Percentiles rank a stretch among this genome's conserved stretches.
These are phyloP conservation scores for Drosophila niveifrons DNA, from an alignment of 2,888 invertebrate species.

Conservation along the genomic window DNA sequence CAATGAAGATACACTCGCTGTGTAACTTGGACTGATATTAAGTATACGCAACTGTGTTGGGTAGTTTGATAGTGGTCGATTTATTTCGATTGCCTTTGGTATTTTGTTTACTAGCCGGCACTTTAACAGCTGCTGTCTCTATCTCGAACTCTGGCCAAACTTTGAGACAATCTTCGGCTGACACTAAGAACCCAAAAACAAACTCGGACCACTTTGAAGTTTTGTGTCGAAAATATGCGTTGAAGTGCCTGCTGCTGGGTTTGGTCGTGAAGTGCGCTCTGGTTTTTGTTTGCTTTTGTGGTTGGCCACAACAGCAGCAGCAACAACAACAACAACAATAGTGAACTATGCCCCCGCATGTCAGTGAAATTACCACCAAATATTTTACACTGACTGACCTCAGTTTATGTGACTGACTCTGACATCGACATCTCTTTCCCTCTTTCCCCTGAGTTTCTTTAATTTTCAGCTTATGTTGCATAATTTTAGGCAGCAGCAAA, in stretches of 20 bases:
- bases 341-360: slow-evolving; percentile 36
- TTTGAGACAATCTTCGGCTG: slow-evolving; percentile 55
- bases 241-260: slow-evolving; percentile 8
- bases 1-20: background rate
- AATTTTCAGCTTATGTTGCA: slow-evolving; percentile 80
- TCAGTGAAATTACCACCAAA: slow-evolving; percentile 38
- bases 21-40: background rate
- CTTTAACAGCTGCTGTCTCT: slow-evolving; percentile 39
- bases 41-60: slow-evolving; percentile 2
- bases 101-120: slow-evolving; percentile 19
- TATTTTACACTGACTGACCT: slow-evolving; percentile 6
- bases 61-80: slow-evolving; percentile 15
- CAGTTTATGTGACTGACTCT: slow-evolving; percentile 12
- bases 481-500: slow-evolving; percentile 63
- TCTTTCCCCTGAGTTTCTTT: slow-evolving; percentile 42
- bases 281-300: slow-evolving; percentile 59
- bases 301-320: slow-evolving; percentile 37
- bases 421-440: background rate
- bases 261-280: slow-evolving; percentile 55
- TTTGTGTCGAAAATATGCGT: slow-evolving; percentile 21
- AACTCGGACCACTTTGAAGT: slow-evolving; percentile 48
- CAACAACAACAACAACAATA: slow-evolving; percentile 14
- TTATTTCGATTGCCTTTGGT: slow-evolving; percentile 26
- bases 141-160: slow-evolving; percentile 22
- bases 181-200: slow-evolving; percentile 34